A percentile compares a stretch with the other conserved stretches of the same genome.
phyloP scores from a whole-genome alignment of 2,888 invertebrate genomes.

The Cetonia aurata region DNA sequence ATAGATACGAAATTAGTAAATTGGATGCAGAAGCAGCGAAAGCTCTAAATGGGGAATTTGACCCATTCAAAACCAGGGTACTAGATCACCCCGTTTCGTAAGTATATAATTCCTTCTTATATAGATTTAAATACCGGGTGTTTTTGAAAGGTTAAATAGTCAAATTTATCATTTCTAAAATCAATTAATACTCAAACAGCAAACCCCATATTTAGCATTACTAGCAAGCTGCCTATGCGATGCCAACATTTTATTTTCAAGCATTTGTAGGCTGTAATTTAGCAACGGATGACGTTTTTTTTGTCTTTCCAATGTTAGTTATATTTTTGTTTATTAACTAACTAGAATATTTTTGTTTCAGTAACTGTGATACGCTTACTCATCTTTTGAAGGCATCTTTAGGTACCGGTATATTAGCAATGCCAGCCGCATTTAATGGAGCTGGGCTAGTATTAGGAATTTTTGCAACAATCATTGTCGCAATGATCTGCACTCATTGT shows the following conservation, averaged over 20 bases:
- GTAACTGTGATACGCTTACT: slow-evolving; percentile 90
- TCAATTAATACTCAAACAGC: no score
- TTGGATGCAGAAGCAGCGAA: slow-evolving; percentile 71
- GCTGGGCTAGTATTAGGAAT: slow-evolving; percentile 89
- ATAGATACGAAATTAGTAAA: slow-evolving; percentile 75
- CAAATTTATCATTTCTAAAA: no score
- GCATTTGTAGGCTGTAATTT: no score
- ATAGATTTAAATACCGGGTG: no score
- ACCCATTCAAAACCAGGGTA: slow-evolving; percentile 81
- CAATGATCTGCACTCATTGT: slow-evolving; percentile 93
- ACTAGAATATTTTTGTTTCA: slow-evolving; percentile 65
- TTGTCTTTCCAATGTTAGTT: no score
- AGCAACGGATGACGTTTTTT: no score
- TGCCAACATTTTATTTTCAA: no score
- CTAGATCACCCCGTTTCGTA: slow-evolving; percentile 85
- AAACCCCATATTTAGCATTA: no score
- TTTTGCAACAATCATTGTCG: slow-evolving; percentile 85
- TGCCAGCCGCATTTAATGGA: slow-evolving; percentile 92
- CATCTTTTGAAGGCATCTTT: slow-evolving; percentile 96
- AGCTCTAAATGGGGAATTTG: slow-evolving; percentile 69
- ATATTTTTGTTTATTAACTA: background rate
- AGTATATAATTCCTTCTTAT: slow-evolving; percentile 65
- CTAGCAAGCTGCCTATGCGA: no score
- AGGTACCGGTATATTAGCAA: slow-evolving; percentile 95
- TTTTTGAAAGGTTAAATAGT: no score